Percentiles rank a stretch among this genome's conserved stretches.
Evolutionary conservation across 2,888 invertebrate genomes (phyloP).

Genomic region (Agrochola circellaris): DNA sequence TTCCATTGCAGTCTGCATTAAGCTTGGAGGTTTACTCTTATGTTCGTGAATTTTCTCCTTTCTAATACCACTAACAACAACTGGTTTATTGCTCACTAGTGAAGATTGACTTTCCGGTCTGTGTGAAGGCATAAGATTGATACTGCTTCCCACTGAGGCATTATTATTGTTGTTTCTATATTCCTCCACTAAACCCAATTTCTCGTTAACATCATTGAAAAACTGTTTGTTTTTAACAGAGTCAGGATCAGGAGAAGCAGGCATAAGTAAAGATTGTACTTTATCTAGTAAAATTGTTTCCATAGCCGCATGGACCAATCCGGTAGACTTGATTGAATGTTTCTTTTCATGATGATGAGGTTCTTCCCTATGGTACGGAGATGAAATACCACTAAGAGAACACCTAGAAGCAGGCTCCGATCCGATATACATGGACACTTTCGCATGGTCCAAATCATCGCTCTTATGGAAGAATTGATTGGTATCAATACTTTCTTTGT

Average conservation of each 20-base stretch:
- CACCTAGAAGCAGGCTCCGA: slow-evolving; percentile 86
- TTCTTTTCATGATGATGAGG: slow-evolving; percentile 74
- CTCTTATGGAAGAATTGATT: slow-evolving; percentile 80
- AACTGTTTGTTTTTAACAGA: slow-evolving; percentile 78
- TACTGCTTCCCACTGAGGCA: slow-evolving; percentile 54
- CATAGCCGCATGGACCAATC: slow-evolving; percentile 89
- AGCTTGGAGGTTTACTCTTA: slow-evolving; percentile 53
- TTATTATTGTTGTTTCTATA: slow-evolving; percentile 64
- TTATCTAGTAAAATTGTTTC: slow-evolving; percentile 90
- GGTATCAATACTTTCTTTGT: slow-evolving; percentile 77
- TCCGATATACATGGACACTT: slow-evolving; percentile 88
- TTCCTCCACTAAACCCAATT: slow-evolving; percentile 82
- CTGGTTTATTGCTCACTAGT: slow-evolving; percentile 58
- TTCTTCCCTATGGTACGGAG: slow-evolving; percentile 72
- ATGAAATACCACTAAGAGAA: slow-evolving; percentile 81
- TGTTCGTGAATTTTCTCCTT: slow-evolving; percentile 42
- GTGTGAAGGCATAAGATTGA: slow-evolving; percentile 51
- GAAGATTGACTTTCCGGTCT: slow-evolving; percentile 48
- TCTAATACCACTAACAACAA: slow-evolving; percentile 55
- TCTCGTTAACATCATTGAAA: slow-evolving; percentile 84
- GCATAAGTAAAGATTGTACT: slow-evolving; percentile 85
- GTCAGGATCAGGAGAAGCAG: slow-evolving; percentile 80
- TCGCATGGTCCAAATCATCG: slow-evolving; percentile 79
- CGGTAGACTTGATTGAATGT: slow-evolving; percentile 78
- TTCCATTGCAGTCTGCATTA: slow-evolving; percentile 86